Percentiles rank a stretch among this genome's conserved stretches.
Evolutionary conservation across 1,140 invertebrate species (phyloP).

Genomic region (Cataglyphis hispanica): DNA sequence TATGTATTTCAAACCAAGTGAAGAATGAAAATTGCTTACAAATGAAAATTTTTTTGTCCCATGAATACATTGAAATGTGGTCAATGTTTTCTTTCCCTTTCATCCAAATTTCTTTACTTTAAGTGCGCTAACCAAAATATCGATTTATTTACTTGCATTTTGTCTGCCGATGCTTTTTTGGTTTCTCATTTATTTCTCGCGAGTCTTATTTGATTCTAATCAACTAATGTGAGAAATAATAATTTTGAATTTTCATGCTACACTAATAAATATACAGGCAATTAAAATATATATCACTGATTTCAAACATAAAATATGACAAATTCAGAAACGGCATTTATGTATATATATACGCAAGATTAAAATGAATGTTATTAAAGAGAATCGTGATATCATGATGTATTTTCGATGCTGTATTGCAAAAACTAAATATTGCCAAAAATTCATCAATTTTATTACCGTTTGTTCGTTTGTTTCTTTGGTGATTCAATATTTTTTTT

Average conservation of each 20-base stretch:
- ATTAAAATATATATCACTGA: background rate
- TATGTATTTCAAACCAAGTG: background rate
- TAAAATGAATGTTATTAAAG: background rate
- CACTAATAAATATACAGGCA: background rate
- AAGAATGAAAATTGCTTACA: background rate
- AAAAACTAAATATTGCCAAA: slow-evolving; percentile 13
- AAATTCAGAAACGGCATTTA: background rate
- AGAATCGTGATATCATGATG: background rate
- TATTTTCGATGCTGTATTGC: slow-evolving; percentile 2
- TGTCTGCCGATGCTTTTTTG: background rate
- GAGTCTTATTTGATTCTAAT: background rate
- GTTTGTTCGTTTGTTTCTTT: background rate
- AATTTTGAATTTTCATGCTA: background rate
- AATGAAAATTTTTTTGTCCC: background rate
- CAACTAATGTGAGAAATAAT: background rate
- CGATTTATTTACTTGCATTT: background rate
- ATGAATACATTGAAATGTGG: slow-evolving; percentile 7
- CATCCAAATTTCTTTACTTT: background rate
- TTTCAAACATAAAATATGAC: background rate
- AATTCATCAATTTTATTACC: slow-evolving; percentile 21
- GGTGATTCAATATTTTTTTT: background rate
- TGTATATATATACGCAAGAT: background rate
- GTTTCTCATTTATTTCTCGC: background rate
- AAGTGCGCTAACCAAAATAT: slow-evolving; percentile 26
- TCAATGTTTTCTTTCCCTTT: background rate